phyloP scores from a whole-genome alignment of 2,113 vertebrate species.

The Dendropsophus ebraccatus region DNA sequence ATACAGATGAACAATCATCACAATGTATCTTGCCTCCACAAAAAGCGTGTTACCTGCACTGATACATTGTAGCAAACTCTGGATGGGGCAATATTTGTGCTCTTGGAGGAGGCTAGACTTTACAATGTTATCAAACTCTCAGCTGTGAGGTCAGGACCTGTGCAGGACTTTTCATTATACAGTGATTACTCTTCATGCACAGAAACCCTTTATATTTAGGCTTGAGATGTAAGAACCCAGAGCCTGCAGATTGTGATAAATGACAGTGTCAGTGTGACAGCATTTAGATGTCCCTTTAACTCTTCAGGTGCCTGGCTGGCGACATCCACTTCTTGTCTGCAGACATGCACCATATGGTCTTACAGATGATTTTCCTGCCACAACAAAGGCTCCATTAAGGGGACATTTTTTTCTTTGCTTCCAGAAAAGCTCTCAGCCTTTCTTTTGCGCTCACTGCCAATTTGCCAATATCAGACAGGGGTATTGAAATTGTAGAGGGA shows the following conservation, averaged over 20 bases:
- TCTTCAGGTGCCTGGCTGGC: not conserved
- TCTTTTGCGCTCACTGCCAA: not conserved
- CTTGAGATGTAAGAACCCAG: not conserved
- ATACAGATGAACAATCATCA: not conserved
- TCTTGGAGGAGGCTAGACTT: no score
- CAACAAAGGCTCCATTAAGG: constrained; percentile 9
- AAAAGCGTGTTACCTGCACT: no score
- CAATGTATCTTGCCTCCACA: no score
- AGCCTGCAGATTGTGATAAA: not conserved
- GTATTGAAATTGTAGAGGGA: not conserved
- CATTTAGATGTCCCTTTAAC: not conserved
- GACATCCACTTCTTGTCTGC: not conserved
- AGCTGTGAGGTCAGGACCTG: no score
- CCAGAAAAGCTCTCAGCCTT: not conserved
- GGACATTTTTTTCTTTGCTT: not conserved
- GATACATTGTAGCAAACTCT: no score
- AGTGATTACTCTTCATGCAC: no score
- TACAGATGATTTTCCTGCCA: not conserved
- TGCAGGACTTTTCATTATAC: no score
- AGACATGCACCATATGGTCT: not conserved
- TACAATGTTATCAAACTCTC: no score
- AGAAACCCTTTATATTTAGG: no score
- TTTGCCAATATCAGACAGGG: not conserved
- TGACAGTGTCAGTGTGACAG: not conserved
- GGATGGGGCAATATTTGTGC: no score